phyloP scores from a whole-genome alignment of 2,888 invertebrate genomes.

The Ectemnius lituratus region DNA sequence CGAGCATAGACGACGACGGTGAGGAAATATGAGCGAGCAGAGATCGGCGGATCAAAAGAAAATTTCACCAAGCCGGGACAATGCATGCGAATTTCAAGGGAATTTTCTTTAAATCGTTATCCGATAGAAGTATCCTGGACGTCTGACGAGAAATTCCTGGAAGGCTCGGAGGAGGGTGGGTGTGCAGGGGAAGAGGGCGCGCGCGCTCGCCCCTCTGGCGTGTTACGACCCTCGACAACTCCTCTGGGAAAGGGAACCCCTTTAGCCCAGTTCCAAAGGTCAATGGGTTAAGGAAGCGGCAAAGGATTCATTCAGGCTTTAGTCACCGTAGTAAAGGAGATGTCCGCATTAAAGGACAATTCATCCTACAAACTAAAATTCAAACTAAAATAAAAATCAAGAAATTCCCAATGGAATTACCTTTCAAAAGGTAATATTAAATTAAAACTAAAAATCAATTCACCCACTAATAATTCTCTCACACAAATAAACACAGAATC shows the following conservation, averaged over 20 bases:
- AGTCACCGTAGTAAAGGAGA: neutral
- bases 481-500: too few relatives aligned
- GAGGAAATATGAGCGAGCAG: too few relatives aligned
- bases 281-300: constrained; percentile 49
- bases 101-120: constrained; percentile 52
- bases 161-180: constrained; percentile 34
- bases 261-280: constrained; percentile 64
- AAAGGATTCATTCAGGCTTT: constrained; percentile 42
- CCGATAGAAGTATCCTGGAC: constrained; percentile 51
- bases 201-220: constrained; percentile 45
- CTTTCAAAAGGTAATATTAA: neutral
- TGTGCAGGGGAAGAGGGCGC: neutral
- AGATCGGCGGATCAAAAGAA: constrained; percentile 15
- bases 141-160: constrained; percentile 44
- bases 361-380: too few relatives aligned
- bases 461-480: too few relatives aligned
- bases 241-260: constrained; percentile 54
- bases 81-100: constrained; percentile 29
- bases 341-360: too few relatives aligned
- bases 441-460: neutral
- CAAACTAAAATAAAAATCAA: too few relatives aligned
- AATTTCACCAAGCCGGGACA: constrained; percentile 1
- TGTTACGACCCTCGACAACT: constrained; percentile 54
- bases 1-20: too few relatives aligned
- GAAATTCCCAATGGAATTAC: too few relatives aligned